phyloP scores from a whole-genome alignment of 2,888 invertebrate species.

The Heliothis peltigera region DNA sequence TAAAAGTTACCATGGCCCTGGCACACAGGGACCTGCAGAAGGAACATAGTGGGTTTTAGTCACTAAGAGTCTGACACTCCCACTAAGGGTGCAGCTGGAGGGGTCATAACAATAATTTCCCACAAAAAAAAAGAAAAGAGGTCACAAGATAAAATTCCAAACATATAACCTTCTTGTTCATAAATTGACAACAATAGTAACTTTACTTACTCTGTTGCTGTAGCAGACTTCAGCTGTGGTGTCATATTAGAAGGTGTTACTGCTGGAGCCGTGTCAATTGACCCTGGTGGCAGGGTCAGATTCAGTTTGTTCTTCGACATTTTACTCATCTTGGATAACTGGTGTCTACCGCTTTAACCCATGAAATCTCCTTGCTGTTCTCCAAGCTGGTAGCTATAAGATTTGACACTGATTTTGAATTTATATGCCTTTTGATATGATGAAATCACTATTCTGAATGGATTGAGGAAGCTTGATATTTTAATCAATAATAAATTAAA shows the following conservation, averaged over 20 bases:
- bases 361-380: conserved; percentile 61
- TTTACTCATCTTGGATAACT: conserved; percentile 85
- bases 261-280: conserved; percentile 93
- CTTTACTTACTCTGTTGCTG: conserved; percentile 88
- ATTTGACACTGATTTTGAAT: not conserved
- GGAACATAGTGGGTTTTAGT: too few species aligned
- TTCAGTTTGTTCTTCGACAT: conserved; percentile 98
- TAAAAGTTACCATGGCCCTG: too few species aligned
- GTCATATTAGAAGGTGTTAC: conserved; percentile 90
- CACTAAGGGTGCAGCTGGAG: too few species aligned
- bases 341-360: conserved; percentile 62
- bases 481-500: not conserved
- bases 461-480: not conserved
- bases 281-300: conserved; percentile 96
- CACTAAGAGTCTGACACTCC: too few species aligned
- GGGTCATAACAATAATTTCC: too few species aligned
- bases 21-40: too few species aligned
- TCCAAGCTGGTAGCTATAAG: conserved; percentile 36
- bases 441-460: not conserved
- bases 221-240: conserved; percentile 90
- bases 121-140: too few species aligned
- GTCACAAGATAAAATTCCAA: too few species aligned
- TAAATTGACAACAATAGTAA: too few species aligned
- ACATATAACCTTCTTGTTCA: too few species aligned
- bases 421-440: not conserved